These are phyloP conservation scores for Melanaphis sacchari DNA, from an alignment of 1,140 invertebrate genomes.

Conservation along the genomic window DNA sequence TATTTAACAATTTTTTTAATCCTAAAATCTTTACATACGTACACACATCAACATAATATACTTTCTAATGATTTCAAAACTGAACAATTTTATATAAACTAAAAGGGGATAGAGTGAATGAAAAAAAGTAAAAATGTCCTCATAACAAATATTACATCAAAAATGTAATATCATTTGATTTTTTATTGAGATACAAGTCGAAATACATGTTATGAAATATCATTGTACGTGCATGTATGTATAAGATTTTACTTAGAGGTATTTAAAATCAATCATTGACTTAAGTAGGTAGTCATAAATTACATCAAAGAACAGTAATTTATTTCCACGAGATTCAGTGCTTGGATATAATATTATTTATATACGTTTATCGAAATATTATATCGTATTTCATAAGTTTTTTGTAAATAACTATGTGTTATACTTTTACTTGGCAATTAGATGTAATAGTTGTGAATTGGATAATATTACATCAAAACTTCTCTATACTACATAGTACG, in stretches of 20 bases:
- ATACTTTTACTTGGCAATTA: background rate
- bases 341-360: background rate
- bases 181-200: no score
- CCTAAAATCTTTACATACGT: no score
- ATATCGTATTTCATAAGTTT: background rate
- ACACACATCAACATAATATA: no score
- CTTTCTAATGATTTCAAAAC: no score
- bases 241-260: background rate
- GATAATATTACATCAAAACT: background rate
- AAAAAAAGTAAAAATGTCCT: no score
- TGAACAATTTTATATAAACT: no score
- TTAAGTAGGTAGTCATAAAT: background rate
- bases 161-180: no score
- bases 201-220: background rate
- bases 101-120: no score
- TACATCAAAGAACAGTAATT: background rate
- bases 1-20: no score
- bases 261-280: background rate
- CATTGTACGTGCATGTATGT: no score
- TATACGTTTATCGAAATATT: background rate
- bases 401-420: background rate
- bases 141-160: no score
- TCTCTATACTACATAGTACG: background rate
- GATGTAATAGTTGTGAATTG: background rate
- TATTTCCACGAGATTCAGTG: background rate